These are phyloP conservation scores for Bombus picipes DNA, from an alignment of 1,140 invertebrate genomes.

Conservation along the genomic window DNA sequence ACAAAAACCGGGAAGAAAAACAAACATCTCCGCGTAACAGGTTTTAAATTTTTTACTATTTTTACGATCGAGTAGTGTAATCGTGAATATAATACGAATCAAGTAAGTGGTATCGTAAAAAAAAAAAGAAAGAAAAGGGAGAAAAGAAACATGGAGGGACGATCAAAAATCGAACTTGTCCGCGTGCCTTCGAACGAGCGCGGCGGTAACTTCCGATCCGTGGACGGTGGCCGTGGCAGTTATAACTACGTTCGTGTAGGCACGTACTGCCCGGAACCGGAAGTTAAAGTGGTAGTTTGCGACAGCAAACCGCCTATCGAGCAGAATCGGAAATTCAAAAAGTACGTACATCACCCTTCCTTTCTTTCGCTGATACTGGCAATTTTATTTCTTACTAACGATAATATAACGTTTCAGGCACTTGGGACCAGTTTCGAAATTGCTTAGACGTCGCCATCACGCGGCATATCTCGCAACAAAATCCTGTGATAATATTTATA, in stretches of 20 bases:
- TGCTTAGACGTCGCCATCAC: conserved; percentile 80
- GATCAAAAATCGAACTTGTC: conserved; percentile 79
- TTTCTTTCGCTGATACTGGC: not conserved
- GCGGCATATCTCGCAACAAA: conserved; percentile 79
- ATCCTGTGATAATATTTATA: conserved; percentile 83
- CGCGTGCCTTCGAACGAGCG: conserved; percentile 79
- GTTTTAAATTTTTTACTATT: conserved; percentile 17
- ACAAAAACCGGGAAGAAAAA: not conserved
- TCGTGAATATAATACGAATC: not conserved
- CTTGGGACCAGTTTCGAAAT: conserved; percentile 81
- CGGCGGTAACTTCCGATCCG: conserved; percentile 75
- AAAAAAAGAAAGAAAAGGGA: not conserved
- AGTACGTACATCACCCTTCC: conserved; percentile 65
- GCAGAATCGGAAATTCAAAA: conserved; percentile 77
- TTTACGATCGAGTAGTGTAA: not conserved
- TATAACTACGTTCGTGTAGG: conserved; percentile 80
- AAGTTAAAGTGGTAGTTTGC: conserved; percentile 59
- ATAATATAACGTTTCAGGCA: conserved; percentile 67
- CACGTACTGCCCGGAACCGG: conserved; percentile 77
- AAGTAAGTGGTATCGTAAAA: not conserved
- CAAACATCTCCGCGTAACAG: not conserved
- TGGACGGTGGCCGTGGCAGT: conserved; percentile 77
- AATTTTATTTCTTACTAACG: not conserved
- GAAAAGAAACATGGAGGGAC: conserved; percentile 63
- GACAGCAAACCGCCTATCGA: conserved; percentile 76